These are phyloP conservation scores for Bembecia ichneumoniformis DNA, from an alignment of 2,888 invertebrate species.

Conservation along the genomic window DNA sequence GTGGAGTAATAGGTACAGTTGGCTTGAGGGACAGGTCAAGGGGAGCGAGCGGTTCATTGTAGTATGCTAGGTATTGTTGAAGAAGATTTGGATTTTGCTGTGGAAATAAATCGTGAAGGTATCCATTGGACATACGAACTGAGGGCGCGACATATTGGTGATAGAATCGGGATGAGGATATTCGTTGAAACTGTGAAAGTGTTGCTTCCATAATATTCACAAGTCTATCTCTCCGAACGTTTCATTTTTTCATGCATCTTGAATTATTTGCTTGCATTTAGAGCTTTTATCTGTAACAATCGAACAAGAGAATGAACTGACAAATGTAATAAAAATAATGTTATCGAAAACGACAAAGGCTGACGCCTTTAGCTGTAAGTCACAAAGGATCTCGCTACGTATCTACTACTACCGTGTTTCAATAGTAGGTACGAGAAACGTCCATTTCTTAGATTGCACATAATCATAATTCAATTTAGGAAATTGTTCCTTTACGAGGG, in stretches of 20 bases:
- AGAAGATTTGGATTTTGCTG: conserved; percentile 59
- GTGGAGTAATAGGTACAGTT: conserved; percentile 81
- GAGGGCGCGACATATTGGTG: conserved; percentile 58
- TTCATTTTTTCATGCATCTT: conserved; percentile 1
- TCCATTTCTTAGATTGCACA: conserved; percentile 53
- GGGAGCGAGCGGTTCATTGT: conserved; percentile 76
- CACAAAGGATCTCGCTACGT: neutral
- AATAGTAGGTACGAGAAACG: conserved; percentile 27
- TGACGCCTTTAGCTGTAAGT: neutral
- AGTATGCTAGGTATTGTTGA: conserved; percentile 72
- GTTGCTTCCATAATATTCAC: conserved; percentile 53
- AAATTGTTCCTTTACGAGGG: neutral
- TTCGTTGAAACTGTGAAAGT: conserved; percentile 53
- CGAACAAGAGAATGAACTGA: conserved; percentile 6
- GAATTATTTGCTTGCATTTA: neutral
- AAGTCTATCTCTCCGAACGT: neutral
- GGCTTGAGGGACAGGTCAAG: conserved; percentile 83
- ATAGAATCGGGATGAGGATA: conserved; percentile 53
- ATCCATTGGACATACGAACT: conserved; percentile 49
- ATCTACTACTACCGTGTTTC: conserved; percentile 21
- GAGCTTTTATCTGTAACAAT: conserved; percentile 9
- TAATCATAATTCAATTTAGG: neutral
- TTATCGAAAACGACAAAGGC: neutral
- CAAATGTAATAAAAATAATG: conserved; percentile 1
- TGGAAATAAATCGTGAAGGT: conserved; percentile 56